Base-by-base conservation (phyloP, 2,888 invertebrate species). In the Alcis repandata region DNA sequence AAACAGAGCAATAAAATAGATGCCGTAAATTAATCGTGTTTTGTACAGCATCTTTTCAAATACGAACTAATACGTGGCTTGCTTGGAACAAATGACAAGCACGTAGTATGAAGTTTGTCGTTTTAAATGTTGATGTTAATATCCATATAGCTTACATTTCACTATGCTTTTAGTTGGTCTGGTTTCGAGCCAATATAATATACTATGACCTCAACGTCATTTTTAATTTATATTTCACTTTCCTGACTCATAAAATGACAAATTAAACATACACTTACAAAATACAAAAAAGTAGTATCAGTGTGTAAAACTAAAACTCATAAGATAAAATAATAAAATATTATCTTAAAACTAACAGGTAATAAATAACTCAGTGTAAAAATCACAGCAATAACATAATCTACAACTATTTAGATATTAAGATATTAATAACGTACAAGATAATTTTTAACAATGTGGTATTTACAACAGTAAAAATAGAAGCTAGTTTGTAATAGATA, bases 281-380 rank as follows among this genome's bases (percentile, higher is more conserved):
- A 19, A 10, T 6, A 11, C 41, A 11, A 45, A 48, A 27, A 48
- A 2, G n/a, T 17, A 49, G 11, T 3, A n/a, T 0, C 17, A 11
- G 33, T 49, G 51, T 51, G n/a, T 36, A 20, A 36, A 36, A 51
- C 10, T 13, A 36, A 19, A 17, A 33, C 13, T n/a, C 20, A 4
- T 40, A 1, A 40, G 20, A 53, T 53, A 40, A 38, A 20, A 19
- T 32, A 19, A 22, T 27, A 20, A 17, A 43, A 32, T 32, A 54
- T 40, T 15, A 53, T 40, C 40, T 20, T 15, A 22, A 40, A 38
- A 10, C 11, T 17, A 40, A 27, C 27, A 27, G 15, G 41, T 15
- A 43, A 32, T 32, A 43, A 32, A 54, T 54, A 54, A 9, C n/a
- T 51, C 36, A 19, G 51, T 51, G 51, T 51, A 20, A 20, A 54